Conservation (phyloP, 2,888 invertebrate species). For the Caenorhabditis virilis region DNA sequence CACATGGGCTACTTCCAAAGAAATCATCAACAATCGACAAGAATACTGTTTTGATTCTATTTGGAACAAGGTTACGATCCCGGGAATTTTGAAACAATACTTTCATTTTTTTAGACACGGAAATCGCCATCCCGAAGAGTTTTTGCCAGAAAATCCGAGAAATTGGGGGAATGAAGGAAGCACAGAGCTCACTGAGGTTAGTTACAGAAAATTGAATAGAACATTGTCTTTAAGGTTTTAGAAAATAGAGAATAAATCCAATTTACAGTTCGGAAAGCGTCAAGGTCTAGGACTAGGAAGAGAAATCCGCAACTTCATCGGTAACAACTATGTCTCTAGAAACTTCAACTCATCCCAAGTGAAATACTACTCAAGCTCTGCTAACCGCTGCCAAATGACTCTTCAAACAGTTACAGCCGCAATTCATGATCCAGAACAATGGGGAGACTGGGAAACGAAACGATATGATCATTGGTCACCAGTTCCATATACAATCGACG, state of each 20-base stretch:
- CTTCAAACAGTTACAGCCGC: slow-evolving; percentile 52
- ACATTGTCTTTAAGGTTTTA: too few species aligned
- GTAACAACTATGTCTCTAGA: slow-evolving; percentile 12
- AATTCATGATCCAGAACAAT: slow-evolving; percentile 42
- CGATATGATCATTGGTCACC: slow-evolving; percentile 49
- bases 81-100: neutral
- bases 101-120: slow-evolving; percentile 36
- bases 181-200: slow-evolving; percentile 40
- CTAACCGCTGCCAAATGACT: slow-evolving; percentile 59
- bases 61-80: slow-evolving; percentile 2
- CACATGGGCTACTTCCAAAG: too few species aligned
- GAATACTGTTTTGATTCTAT: slow-evolving; percentile 23
- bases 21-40: slow-evolving; percentile 22
- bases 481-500: slow-evolving; percentile 57
- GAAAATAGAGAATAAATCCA: too few species aligned
- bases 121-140: slow-evolving; percentile 51
- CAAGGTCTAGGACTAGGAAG: slow-evolving; percentile 52
- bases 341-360: slow-evolving; percentile 48
- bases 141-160: slow-evolving; percentile 35
- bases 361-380: slow-evolving; percentile 51
- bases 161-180: slow-evolving; percentile 56
- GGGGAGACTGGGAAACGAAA: slow-evolving; percentile 50
- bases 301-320: slow-evolving; percentile 46
- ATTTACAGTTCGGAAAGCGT: slow-evolving; percentile 54
- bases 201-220: too few species aligned